Base-by-base conservation (phyloP, 2,888 invertebrate species). In the Diachrysia chrysitis region DNA sequence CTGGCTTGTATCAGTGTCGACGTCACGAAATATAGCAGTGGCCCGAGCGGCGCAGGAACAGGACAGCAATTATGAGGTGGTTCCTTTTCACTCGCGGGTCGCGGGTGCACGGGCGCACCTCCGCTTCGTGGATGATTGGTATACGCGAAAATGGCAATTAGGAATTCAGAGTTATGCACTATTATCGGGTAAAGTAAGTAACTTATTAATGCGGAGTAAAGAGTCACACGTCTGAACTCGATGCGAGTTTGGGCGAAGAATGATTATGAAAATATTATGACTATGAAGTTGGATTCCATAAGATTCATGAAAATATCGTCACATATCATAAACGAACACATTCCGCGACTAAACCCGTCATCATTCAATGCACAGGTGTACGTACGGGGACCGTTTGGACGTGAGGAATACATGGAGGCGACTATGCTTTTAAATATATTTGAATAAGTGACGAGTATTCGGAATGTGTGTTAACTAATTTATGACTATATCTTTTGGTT, bases 361-460 rank as follows among this genome's bases (percentile, higher is more conserved):
- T 69, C 82, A 69, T 70, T 75, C 79, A 75, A 66, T 62, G 71
- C 85, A 87, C 88, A 87, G 88, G 87, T 88, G 87, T 84, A 79
- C 76, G 87, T 84, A 79, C 76, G 66, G 61, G 57, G 71, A 77
- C 82, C 80, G 81, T 75, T 77, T 73, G 73, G 58, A 72, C 77
- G 32, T 64, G 32, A 2, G 25, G 2, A 61, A 54, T 42, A 9
- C 32, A 29, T 57, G 19, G 64, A 75, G 74, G 25, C 17, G 61
- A 10, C 10, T 37, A 6, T 6, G 0, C 5, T 0, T 19, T 14
- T 29, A 56, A 35, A 53, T n/a, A 7, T 2, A 37, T n/a, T 21
- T 9, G 3, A 16, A 21, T 10, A 57, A 58, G 16, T 58, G 9
- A 16, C 53, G 14, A 12, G 16, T 42, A n/a, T 42, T 42, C n/a